Base-by-base conservation (phyloP, 2,797 vertebrate species). In the Morelia viridis region DNA sequence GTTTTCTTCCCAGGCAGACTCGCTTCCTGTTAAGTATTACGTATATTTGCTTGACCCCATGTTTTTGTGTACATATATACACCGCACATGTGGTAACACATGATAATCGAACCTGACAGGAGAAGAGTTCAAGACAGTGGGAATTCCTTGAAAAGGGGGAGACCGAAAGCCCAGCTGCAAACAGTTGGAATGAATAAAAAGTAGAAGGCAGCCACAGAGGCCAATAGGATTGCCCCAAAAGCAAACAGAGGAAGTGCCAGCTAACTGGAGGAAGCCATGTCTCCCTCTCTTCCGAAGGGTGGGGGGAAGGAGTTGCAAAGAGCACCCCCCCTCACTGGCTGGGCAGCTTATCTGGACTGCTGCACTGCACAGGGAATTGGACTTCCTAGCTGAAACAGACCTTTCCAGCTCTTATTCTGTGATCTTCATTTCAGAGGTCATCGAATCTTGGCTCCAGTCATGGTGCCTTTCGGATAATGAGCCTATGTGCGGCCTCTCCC, bases 1-100 rank as follows among this genome's bases (percentile, higher is more conserved):
- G 85, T 97, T 97, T 94, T 92, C 94, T 71, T 97, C 94, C 90
- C 94, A 91, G 83, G 94, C 87, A 46, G 97, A 97, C 93, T 94
- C 91, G 4, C 92, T 95, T 88, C 97, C 97, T 46, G 97, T 98
- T 87, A 93, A 97, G 97, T 96, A 93, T 93, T 35, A 31, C 4
- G 31, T 57, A 31, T 46, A 76, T 86, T 61, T 26, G 1, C 3
- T 11, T 50, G 12, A 1, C 41, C 4, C 8, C 1, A 15, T 4
- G n/a, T 35, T 86, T 35, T 3, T 56, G 15, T 28, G 26, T 64
- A 64, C 22, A 15, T 11, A 5, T 3, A 12, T 7, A 10, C 9
- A n/a, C 15, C 46, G 35, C 15, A 2, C 31, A 35, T 19, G 68
- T 31, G 65, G 68, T 8, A n/a, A 8, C 68, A 1, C 31, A 0